Percentiles rank a stretch among this genome's conserved stretches.
These are phyloP conservation scores for Bradypus variegatus DNA, from an alignment of 2,797 vertebrate species.

Conservation along the genomic window DNA sequence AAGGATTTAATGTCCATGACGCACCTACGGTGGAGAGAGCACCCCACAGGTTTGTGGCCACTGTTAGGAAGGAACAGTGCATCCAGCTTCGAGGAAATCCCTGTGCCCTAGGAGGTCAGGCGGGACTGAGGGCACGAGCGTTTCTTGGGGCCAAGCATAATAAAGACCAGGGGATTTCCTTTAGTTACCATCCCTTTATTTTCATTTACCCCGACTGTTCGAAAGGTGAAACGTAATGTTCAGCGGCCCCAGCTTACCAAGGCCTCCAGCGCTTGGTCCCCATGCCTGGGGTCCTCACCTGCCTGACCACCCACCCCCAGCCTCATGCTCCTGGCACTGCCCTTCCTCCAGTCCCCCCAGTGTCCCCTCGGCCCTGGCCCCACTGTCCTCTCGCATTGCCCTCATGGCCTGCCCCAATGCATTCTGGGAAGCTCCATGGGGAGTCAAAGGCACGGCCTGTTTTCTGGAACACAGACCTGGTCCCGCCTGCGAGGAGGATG, in stretches of 20 bases:
- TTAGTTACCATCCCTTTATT: not conserved
- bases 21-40: rapidly evolving
- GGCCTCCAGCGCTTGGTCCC: not conserved
- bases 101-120: not conserved
- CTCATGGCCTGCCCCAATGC: not conserved
- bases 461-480: not conserved
- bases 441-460: not conserved
- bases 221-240: not conserved
- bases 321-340: not conserved
- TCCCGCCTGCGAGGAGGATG: not conserved
- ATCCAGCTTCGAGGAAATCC: not conserved
- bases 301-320: not conserved
- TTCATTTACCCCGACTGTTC: not conserved
- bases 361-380: not conserved
- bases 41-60: not conserved
- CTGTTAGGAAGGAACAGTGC: not conserved
- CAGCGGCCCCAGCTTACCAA: not conserved
- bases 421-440: not conserved
- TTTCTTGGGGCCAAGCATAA: not conserved
- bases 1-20: no score
- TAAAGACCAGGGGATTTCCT: not conserved
- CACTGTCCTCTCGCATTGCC: not conserved
- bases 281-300: rapidly evolving
- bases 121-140: not conserved
- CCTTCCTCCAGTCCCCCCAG: not conserved